Percentiles rank a stretch among this genome's conserved stretches.
phyloP scores from a whole-genome alignment of 2,113 vertebrate genomes.

The Tauraco erythrolophus region DNA sequence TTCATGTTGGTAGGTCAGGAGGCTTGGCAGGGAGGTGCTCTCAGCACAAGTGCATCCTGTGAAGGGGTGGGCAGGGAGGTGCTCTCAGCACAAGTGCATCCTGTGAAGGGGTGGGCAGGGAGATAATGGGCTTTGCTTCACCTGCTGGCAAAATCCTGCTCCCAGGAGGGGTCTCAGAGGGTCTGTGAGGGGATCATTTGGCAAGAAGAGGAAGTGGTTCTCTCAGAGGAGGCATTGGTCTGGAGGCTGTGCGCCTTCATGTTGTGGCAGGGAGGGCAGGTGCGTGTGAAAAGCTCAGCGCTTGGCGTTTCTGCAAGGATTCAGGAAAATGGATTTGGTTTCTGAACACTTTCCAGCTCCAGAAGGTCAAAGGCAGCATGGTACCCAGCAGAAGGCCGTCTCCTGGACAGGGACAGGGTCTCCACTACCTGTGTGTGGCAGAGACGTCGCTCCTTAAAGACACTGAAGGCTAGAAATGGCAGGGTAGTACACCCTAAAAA shows the following conservation, averaged over 20 bases:
- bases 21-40: neutral
- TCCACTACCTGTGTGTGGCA: neutral
- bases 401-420: neutral
- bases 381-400: neutral
- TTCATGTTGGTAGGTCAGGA: accelerated
- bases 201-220: neutral
- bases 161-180: neutral
- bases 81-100: neutral
- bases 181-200: accelerated
- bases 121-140: neutral
- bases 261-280: neutral
- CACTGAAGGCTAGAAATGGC: neutral
- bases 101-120: neutral
- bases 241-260: accelerated
- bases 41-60: neutral
- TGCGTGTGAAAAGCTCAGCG: neutral
- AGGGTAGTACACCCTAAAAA: neutral
- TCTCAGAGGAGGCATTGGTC: accelerated
- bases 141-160: neutral
- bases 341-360: neutral
- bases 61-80: neutral
- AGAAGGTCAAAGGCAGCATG: neutral
- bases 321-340: neutral
- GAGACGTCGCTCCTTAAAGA: neutral
- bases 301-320: neutral